Evolutionary conservation across 2,113 vertebrate species (phyloP), one percentile per base, ranked within the genome.

Genomic region (Lutjanus erythropterus): DNA sequence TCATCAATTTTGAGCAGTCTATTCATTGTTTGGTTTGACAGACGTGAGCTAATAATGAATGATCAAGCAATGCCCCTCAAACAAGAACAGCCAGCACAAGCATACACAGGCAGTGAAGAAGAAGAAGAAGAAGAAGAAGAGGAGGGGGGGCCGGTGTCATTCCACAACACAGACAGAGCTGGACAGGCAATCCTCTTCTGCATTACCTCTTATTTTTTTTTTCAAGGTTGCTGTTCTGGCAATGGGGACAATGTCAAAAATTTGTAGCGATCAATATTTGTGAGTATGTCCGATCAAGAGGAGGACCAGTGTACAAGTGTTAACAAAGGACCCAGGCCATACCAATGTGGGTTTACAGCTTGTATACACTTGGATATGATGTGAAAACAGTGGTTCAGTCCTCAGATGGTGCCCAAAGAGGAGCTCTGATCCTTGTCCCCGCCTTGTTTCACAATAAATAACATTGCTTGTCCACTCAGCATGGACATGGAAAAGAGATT

Each of bases 11-110:
- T 42, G 89, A 91, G 91, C 93, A 93, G 94, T 95, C 93, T 91
- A 95, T 94, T 94, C 94, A 96, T 96, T 97, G 95, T 97, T 96
- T 94, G 89, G 84, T 93, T 91, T 96, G 96, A 96, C 96, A 96
- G 94, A 96, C 91, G 86, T 91, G 91, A 93, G 92, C 91, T 93
- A 95, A 94, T 96, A 96, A 96, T 92, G 93, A 95, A 95, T 94
- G 96, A 96, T 95, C 92, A 94, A 95, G 94, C 94, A 94, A 91
- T 93, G 92, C 84, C 85, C 85, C 91, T 91, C 93, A 89, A 89
- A 91, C 84, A 89, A 75, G 84, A 90, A 80, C 55, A 77, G 85
- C 73, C 80, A 74, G 50, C 67, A 67, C 53, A 86, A 53, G 76
- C 74, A 84, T 84, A 77, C 84, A 83, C 69, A 58, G 78, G 60